Evolutionary conservation across 2,888 invertebrate genomes (phyloP).

Genomic region (Drosophila putrida): DNA sequence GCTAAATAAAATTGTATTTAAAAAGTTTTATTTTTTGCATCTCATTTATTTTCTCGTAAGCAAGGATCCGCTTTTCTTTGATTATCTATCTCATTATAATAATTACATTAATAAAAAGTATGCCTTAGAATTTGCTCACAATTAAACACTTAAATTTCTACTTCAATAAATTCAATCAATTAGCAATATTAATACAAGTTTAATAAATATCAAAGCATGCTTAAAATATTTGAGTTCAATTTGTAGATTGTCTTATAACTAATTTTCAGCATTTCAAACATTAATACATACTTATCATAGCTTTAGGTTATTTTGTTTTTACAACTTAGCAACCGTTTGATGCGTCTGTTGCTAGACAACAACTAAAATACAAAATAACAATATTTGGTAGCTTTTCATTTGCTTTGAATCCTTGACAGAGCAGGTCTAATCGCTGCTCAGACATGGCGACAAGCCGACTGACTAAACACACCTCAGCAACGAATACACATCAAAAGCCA

Average conservation of each 20-base stretch:
- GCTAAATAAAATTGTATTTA: no score
- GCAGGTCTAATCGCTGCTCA: background rate
- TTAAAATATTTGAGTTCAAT: background rate
- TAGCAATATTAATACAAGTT: no score
- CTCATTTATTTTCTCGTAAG: no score
- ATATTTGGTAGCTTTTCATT: conserved; percentile 10
- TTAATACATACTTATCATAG: background rate
- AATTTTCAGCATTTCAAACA: background rate
- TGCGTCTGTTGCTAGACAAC: conserved; percentile 30
- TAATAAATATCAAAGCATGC: background rate
- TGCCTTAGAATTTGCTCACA: no score
- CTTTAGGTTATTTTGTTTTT: background rate
- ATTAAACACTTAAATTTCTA: no score
- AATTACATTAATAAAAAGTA: no score
- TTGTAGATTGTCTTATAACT: conserved; percentile 2
- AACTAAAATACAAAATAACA: conserved; percentile 2
- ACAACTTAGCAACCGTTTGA: conserved; percentile 48
- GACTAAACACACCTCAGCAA: background rate
- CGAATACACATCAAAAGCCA: background rate
- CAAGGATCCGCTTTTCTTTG: no score
- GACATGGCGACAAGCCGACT: conserved; percentile 11
- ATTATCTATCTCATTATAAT: no score
- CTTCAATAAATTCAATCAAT: no score
- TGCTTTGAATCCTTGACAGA: background rate
- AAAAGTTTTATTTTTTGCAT: no score